These are phyloP conservation scores for Eupithecia exiguata DNA, from an alignment of 2,888 invertebrate species.

Conservation along the genomic window DNA sequence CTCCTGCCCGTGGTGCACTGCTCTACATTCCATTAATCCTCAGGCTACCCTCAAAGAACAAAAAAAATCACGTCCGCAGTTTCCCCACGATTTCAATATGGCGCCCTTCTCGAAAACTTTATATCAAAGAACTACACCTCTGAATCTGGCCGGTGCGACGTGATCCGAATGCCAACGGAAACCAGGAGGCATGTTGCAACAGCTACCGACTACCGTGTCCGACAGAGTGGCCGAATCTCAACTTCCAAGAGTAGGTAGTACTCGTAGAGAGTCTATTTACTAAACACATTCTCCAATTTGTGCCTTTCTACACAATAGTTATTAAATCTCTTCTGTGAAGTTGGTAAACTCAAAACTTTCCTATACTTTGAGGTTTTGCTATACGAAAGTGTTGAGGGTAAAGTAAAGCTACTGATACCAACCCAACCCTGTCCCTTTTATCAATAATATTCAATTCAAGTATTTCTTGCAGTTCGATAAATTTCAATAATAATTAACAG, in stretches of 20 bases:
- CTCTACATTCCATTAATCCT: conserved; percentile 26
- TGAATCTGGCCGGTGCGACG: conserved; percentile 76
- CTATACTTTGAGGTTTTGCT: neutral
- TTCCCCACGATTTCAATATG: conserved; percentile 75
- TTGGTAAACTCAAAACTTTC: too few species aligned
- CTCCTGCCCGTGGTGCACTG: neutral
- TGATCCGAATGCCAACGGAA: conserved; percentile 57
- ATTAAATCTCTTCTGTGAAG: neutral
- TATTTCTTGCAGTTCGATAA: neutral
- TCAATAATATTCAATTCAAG: too few species aligned
- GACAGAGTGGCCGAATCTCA: neutral
- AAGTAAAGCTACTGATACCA: too few species aligned
- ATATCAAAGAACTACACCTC: conserved; percentile 72
- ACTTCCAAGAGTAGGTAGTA: neutral
- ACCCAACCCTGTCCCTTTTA: too few species aligned
- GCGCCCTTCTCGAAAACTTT: conserved; percentile 65
- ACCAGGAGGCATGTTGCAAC: neutral
- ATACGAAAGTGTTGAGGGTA: too few species aligned
- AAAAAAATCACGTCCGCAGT: conserved; percentile 46
- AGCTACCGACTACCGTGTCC: neutral
- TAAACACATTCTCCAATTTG: too few species aligned
- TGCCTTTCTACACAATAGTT: too few species aligned
- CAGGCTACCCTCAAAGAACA: conserved; percentile 32
- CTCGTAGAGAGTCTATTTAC: too few species aligned
- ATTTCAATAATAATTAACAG: neutral